Conservation (phyloP, 2,888 invertebrate species). For the Drosophila yooni region DNA sequence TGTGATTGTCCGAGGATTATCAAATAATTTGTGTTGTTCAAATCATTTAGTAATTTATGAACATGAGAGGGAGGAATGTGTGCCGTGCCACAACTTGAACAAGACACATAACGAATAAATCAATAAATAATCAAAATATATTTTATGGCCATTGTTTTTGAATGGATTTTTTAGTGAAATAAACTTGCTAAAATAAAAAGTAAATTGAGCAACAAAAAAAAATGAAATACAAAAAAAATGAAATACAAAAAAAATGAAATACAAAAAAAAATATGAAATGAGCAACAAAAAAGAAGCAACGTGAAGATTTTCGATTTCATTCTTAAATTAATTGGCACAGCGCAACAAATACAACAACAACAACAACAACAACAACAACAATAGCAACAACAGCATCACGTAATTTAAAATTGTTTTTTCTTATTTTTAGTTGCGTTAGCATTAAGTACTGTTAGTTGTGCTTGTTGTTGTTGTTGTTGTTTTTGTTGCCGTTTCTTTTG, state of each 20-base stretch:
- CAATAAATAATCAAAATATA: constrained; percentile 7
- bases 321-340: constrained; percentile 76
- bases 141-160: background rate
- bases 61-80: background rate
- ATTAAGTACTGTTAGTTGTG: constrained; percentile 20
- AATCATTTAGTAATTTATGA: constrained; percentile 44
- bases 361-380: constrained; percentile 20
- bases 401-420: constrained; percentile 63
- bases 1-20: constrained; percentile 26
- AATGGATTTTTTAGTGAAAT: background rate
- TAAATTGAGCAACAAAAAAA: background rate
- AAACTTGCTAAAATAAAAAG: background rate
- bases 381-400: constrained; percentile 48
- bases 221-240: constrained; percentile 9
- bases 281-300: constrained; percentile 25
- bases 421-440: constrained; percentile 70
- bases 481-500: background rate
- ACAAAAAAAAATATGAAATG: background rate
- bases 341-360: constrained; percentile 26
- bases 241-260: constrained; percentile 11
- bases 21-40: constrained; percentile 32
- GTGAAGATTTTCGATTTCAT: constrained; percentile 77
- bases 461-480: constrained; percentile 31
- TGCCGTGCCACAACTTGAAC: background rate
- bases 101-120: constrained; percentile 4